Percentiles rank a stretch among this genome's conserved stretches.
Conservation (phyloP, 2,113 vertebrate species). For the Astur gentilis region DNA sequence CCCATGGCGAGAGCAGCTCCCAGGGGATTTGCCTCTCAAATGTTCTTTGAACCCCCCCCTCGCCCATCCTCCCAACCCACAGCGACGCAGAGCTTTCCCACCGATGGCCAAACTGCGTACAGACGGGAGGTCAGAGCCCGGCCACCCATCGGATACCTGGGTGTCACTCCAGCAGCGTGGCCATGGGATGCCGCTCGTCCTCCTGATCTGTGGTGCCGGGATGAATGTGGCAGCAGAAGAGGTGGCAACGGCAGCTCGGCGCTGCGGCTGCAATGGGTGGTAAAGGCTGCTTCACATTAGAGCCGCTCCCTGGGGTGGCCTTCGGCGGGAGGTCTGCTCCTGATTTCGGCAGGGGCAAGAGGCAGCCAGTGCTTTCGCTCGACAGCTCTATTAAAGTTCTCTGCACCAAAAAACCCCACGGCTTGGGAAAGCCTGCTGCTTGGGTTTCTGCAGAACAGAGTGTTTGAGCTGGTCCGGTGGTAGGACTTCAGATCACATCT, state of each 20-base stretch:
- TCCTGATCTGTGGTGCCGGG: neutral
- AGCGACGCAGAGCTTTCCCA: neutral
- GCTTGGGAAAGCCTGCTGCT: neutral
- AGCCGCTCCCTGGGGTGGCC: neutral
- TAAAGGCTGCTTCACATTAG: neutral
- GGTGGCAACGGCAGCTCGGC: neutral
- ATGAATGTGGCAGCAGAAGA: neutral
- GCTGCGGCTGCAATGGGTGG: accelerated
- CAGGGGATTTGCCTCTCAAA: neutral
- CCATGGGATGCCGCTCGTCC: neutral
- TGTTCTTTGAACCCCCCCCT: neutral
- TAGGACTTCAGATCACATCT: neutral
- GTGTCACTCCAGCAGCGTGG: accelerated
- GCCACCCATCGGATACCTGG: too few relatives aligned
- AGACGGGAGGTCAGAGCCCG: neutral
- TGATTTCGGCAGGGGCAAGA: neutral
- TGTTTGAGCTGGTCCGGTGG: accelerated
- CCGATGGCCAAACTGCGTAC: accelerated
- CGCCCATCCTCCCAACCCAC: accelerated
- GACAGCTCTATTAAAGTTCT: neutral
- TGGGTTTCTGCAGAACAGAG: neutral
- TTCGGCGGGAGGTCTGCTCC: neutral
- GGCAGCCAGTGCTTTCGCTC: neutral
- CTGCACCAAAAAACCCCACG: accelerated
- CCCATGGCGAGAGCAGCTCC: accelerated